phyloP scores from a whole-genome alignment of 2,113 vertebrate genomes.

The Corapipo altera region DNA sequence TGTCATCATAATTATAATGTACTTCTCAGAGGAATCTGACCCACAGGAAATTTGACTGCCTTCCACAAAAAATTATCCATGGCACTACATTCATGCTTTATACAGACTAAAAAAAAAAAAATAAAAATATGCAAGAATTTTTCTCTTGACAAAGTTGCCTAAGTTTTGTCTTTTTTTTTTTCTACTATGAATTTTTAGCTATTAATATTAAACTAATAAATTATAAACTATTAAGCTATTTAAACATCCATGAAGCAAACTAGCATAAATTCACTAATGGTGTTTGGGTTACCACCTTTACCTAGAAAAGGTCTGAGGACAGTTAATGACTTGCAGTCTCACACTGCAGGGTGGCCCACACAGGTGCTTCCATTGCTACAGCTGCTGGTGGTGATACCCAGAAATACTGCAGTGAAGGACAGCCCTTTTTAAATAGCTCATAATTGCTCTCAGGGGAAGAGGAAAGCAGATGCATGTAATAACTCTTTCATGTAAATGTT shows the following conservation, averaged over 20 bases:
- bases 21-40: neutral
- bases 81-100: neutral
- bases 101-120: conserved; percentile 2
- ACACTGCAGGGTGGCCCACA: neutral
- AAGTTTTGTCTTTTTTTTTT: neutral
- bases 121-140: neutral
- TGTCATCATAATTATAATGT: neutral
- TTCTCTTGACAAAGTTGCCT: neutral
- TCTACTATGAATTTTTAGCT: neutral
- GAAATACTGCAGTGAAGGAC: neutral
- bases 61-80: neutral
- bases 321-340: neutral
- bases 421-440: neutral
- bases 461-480: conserved; percentile 20
- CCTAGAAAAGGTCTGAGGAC: neutral
- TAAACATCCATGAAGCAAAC: neutral
- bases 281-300: neutral
- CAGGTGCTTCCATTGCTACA: neutral
- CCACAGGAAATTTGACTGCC: neutral
- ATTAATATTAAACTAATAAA: neutral
- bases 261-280: neutral
- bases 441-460: neutral
- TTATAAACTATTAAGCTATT: neutral
- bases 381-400: neutral
- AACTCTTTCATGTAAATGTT: conserved; percentile 2